These are phyloP conservation scores for Florisuga fusca DNA, from an alignment of 2,797 vertebrate genomes.

Conservation along the genomic window DNA sequence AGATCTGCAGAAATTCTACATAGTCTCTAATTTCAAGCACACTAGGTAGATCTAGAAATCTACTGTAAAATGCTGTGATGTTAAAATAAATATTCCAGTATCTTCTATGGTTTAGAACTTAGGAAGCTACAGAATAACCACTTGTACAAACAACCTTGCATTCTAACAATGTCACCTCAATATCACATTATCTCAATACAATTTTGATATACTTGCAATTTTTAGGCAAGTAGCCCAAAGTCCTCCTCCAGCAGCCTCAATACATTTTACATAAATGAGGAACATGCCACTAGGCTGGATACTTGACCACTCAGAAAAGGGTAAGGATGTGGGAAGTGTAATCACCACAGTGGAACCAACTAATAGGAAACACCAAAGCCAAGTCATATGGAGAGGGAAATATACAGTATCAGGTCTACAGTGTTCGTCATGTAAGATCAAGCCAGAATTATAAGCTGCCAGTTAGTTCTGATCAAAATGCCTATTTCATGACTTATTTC, in stretches of 20 bases:
- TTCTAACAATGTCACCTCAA: not conserved
- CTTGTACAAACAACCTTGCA: not conserved
- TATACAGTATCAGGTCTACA: not conserved
- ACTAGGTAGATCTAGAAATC: not conserved
- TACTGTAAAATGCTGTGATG: not conserved
- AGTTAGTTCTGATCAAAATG: not conserved
- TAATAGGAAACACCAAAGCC: not conserved
- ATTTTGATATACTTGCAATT: not conserved
- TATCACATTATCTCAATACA: not conserved
- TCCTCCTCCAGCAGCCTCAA: not conserved
- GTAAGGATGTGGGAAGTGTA: not conserved
- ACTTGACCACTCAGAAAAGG: not conserved
- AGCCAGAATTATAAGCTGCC: not conserved
- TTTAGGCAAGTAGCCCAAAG: not conserved
- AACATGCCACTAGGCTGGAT: not conserved
- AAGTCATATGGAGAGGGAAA: not conserved
- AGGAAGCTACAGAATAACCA: not conserved
- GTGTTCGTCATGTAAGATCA: not conserved
- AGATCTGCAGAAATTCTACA: not conserved
- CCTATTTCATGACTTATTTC: not conserved
- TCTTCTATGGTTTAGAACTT: not conserved
- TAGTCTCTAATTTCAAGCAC: not conserved
- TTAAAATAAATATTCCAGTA: not conserved
- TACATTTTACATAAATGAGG: not conserved
- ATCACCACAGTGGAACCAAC: not conserved